Conservation (phyloP, 2,888 invertebrate genomes). For the Andrena marginata region DNA sequence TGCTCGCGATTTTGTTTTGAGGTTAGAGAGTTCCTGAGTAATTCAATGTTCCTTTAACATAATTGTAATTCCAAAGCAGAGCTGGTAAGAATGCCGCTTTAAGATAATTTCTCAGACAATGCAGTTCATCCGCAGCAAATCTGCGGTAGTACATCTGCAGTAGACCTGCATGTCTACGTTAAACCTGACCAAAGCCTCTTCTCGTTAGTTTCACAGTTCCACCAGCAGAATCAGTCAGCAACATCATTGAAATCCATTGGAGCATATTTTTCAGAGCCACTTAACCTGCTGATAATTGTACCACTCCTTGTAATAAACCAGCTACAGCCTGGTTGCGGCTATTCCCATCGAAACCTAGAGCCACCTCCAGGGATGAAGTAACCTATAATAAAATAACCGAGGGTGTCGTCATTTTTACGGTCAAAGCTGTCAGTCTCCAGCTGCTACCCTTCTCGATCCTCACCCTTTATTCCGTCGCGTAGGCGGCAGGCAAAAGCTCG, state of each 20-base stretch:
- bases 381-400: slow-evolving; percentile 20
- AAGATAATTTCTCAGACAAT: no score
- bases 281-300: not conserved
- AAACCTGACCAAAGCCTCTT: no score
- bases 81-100: no score
- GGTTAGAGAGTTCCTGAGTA: not conserved
- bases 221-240: no score
- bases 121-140: no score
- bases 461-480: slow-evolving; percentile 18
- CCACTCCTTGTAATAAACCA: not conserved
- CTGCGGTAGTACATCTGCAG: no score
- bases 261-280: no score
- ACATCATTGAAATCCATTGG: no score
- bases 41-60: no score
- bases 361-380: not conserved
- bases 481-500: slow-evolving; percentile 15
- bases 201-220: no score
- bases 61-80: no score
- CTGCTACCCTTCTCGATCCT: slow-evolving; percentile 13
- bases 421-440: slow-evolving; percentile 3
- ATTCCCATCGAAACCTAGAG: not conserved
- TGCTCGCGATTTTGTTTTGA: slow-evolving; percentile 15
- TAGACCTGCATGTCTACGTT: no score
- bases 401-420: slow-evolving; percentile 27
- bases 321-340: not conserved